Base-by-base conservation (phyloP, 2,797 vertebrate species). In the Echiichthys vipera region DNA sequence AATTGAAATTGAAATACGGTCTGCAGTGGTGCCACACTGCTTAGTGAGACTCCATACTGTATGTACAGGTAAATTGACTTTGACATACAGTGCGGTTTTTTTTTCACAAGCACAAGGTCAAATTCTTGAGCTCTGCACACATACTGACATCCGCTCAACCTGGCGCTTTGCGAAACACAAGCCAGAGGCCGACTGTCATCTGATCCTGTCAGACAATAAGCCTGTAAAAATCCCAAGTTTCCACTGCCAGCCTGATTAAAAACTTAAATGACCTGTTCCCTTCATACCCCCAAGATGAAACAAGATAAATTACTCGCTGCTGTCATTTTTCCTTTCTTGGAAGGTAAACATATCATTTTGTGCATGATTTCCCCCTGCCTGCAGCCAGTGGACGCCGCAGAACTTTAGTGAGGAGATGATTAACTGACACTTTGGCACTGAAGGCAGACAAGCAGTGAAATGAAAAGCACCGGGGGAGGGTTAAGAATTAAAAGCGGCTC, bases 111-210 rank as follows among this genome's bases (percentile, higher is more conserved):
- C 55, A 58, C 5, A 1, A 57, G 86, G 83, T 86, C 71, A 88
- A 75, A 88, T 89, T 85, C 82, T 84, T 89, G 71, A 81, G 40
- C 81, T 54, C 70, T 25, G 42, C 80, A 78, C 83, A 76, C 77
- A 90, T 50, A 74, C 72, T 75, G 74, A 83, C 84, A 53, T 86
- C 81, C 39, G 53, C 71, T 83, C 40, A 6, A 73, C 78, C 62
- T 40, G 51, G 66, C 30, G 18, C 56, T 76, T 45, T 24, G 24
- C 13, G 9, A 72, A 78, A 75, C 65, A 65, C 61, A 25, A 70
- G 59, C 55, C 68, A 74, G 51, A 70, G 78, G 46, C n/a, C 22
- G 6, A 58, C 78, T 71, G 81, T 78, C 83, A 89, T 81, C 79
- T 55, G 73, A 81, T 76, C 40, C 55, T 64, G 27, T 69, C 83